These are phyloP conservation scores for Istiophorus platypterus DNA, from an alignment of 2,113 vertebrate genomes.

Conservation along the genomic window DNA sequence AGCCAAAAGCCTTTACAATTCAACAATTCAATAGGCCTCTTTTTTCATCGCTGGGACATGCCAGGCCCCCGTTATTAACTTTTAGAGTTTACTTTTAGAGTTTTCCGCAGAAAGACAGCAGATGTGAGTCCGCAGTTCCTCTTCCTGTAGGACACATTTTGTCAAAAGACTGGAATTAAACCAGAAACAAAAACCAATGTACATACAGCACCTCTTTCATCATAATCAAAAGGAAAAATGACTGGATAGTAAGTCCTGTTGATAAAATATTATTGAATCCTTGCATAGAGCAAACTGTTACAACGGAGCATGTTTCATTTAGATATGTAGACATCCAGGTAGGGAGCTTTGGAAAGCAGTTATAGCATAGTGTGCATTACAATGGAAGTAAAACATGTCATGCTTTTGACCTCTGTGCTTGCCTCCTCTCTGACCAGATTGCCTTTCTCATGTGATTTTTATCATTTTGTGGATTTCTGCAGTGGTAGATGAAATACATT, in stretches of 20 bases:
- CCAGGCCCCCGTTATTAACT: constrained; percentile 54
- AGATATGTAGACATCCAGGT: no score
- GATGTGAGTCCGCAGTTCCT: constrained; percentile 9
- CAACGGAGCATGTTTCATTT: no score
- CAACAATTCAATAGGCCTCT: constrained; percentile 70
- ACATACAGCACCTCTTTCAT: background rate
- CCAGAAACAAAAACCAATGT: background rate
- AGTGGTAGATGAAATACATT: background rate
- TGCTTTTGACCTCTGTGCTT: background rate
- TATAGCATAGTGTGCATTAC: no score
- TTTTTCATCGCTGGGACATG: constrained; percentile 50
- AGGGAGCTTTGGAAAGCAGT: no score
- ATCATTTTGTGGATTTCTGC: background rate
- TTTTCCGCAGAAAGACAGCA: constrained; percentile 17
- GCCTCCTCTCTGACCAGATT: background rate
- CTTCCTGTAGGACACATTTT: constrained; percentile 9
- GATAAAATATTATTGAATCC: no score
- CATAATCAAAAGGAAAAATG: background rate
- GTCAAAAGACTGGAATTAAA: background rate
- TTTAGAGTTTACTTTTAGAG: constrained; percentile 31
- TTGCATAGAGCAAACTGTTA: no score
- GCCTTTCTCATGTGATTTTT: background rate
- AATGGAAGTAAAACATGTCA: no score
- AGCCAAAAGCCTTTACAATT: constrained; percentile 75
- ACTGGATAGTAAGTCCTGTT: background rate